A percentile compares a stretch with the other conserved stretches of the same genome.
Evolutionary conservation across 2,797 vertebrate species (phyloP).

Genomic region (Amazona finschi): DNA sequence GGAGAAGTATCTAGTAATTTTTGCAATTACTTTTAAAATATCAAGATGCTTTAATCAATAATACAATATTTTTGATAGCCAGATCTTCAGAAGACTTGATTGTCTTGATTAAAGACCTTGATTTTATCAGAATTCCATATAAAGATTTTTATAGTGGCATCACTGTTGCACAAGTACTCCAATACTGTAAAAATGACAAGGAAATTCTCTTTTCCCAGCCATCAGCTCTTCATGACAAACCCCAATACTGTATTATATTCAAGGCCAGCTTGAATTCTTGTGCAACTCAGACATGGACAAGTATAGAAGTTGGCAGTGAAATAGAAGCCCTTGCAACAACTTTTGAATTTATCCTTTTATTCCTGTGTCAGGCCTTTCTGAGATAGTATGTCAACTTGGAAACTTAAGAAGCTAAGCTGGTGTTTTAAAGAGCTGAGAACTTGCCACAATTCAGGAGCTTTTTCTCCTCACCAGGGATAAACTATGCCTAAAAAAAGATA

Average conservation of each 20-base stretch:
- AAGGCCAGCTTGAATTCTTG: neutral
- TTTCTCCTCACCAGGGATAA: neutral
- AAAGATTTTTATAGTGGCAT: neutral
- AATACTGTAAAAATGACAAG: neutral
- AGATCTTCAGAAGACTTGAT: neutral
- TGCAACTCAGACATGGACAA: neutral
- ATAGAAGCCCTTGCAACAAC: neutral
- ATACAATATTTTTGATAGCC: neutral
- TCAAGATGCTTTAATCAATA: neutral
- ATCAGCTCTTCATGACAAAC: neutral
- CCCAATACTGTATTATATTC: neutral
- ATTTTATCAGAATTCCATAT: neutral
- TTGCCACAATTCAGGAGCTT: neutral
- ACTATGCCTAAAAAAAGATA: neutral
- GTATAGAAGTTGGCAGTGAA: neutral
- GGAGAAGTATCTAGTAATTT: neutral
- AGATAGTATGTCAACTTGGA: neutral
- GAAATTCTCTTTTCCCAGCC: neutral
- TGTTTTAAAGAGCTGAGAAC: conserved; percentile 15
- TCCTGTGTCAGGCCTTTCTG: neutral
- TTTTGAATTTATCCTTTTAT: neutral
- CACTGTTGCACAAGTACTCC: neutral
- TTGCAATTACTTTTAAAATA: neutral
- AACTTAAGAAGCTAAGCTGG: neutral
- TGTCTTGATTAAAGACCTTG: neutral